Evolutionary conservation across 2,797 vertebrate genomes (phyloP), one percentile per base, ranked within the genome.

Genomic region (Lagodon rhomboides): DNA sequence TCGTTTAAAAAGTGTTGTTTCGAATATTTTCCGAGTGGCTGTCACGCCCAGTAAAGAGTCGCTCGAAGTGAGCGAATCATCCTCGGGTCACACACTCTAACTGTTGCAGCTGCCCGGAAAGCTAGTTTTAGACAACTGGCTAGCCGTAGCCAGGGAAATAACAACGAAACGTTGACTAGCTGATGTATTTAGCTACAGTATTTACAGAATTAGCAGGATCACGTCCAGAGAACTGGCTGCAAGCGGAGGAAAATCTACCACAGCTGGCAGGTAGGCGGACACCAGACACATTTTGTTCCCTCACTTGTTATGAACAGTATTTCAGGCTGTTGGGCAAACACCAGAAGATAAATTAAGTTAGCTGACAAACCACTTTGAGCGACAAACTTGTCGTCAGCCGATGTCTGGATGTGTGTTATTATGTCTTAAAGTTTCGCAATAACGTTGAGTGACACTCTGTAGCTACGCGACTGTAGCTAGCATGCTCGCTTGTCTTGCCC

Each of bases 91-190:
- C 67, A 5, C 56, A 46, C 43, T 20, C 50, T 43, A 74, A 83
- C 85, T 68, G 67, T 82, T 77, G 83, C 83, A 54, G 75, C 73
- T 91, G 87, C 84, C 86, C 80, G 90, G 87, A 87, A 87, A 85
- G 89, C 91, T 93, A 83, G 85, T 84, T 80, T 59, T 13, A 68
- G 74, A 34, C 59, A 65, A 56, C 68, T 79, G 82, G 64, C 78
- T 75, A 88, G 50, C 82, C 3, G 58, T 50, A 53, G 69, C 23
- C 61, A 70, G 75, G 41, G 20, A 38, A 51, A 58, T 58, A 54
- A 50, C 62, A 75, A 16, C 44, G 17, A 73, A 0, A 7, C 4
- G 16, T 11, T 4, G 20, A 25, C 22, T 10, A 56, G 51, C 67
- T n/a, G 1, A 60, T 62, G 82, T 60, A 8, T 61, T 68, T 77